Base-by-base conservation (phyloP, 2,888 invertebrate species). In the Linnaemya tessellans region DNA sequence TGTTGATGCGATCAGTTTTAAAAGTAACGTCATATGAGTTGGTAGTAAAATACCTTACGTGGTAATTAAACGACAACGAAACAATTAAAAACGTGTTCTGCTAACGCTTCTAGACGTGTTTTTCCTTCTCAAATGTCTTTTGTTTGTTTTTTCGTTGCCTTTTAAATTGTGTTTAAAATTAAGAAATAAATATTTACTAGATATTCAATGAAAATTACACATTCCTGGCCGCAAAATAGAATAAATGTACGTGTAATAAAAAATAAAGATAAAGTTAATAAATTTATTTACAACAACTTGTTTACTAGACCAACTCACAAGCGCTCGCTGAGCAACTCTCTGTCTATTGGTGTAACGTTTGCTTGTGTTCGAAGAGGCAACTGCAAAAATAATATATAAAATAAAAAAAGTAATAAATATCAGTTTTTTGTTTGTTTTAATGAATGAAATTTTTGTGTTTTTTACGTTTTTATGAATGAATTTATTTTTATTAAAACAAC, bases 1-100 rank as follows among this genome's bases (percentile, higher is more conserved):
- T 89, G 90, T 90, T 91, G 90, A 90, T 90, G 91, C 90, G 92
- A 92, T 92, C 91, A 92, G 90, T 91, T 92, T 91, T 91, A 90
- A 91, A 92, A 90, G 91, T 91, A 91, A 92, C 90, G 91, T 92
- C 90, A 91, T 79, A 79, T 70, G 79, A 86, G 75, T 79, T 84
- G 86, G 86, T 84, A 81, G 82, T 80, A 82, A 84, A 82, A 78
- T 56, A 78, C 62, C 58, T 49, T 73, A 79, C 73, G 83, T 78
- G 83, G 58, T 78, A 41, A 58, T 58, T 74, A 74, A 41, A 43
- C 25, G 64, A 51, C 65, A 35, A 58, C 51, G 30, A 70, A 84
- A 65, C 70, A 67, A 77, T 3, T 70, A 65, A 85, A 85, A 85
- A 82, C 85, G 85, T 85, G 85, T 85, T 82, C 81, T 78, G 56